These are phyloP conservation scores for Lycocorax pyrrhopterus DNA, from an alignment of 2,113 vertebrate species.

Conservation along the genomic window DNA sequence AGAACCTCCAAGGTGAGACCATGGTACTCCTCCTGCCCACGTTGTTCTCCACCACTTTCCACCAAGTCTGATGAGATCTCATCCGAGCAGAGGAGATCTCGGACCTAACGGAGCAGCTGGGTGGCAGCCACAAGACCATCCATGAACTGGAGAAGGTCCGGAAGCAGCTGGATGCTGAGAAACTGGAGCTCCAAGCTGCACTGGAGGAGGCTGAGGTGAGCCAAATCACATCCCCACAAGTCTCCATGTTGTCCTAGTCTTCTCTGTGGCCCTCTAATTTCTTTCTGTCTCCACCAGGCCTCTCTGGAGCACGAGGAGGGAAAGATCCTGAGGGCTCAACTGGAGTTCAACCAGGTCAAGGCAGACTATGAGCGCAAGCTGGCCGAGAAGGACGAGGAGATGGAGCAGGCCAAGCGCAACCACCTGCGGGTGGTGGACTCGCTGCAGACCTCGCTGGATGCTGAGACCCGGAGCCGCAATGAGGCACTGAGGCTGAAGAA, in stretches of 20 bases:
- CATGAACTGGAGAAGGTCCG: constrained; percentile 87
- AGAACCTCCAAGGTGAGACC: constrained; percentile 74
- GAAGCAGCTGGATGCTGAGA: constrained; percentile 87
- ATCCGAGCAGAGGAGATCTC: constrained; percentile 78
- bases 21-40: rapidly evolving
- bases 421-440: constrained; percentile 86
- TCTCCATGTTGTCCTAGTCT: not conserved
- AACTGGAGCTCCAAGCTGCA: constrained; percentile 82
- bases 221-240: rapidly evolving
- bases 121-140: constrained; percentile 78
- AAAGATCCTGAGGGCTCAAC: constrained; percentile 88
- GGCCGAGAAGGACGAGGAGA: constrained; percentile 87
- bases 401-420: constrained; percentile 90
- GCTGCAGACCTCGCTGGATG: constrained; percentile 86
- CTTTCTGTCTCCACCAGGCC: constrained; percentile 48
- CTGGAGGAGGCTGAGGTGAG: constrained; percentile 88
- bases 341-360: constrained; percentile 89
- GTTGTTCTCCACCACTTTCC: not conserved
- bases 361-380: constrained; percentile 85
- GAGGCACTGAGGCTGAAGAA: constrained; percentile 89
- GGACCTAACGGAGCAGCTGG: constrained; percentile 87
- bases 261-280: not conserved
- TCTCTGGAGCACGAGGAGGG: constrained; percentile 91
- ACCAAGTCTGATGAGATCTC: rapidly evolving
- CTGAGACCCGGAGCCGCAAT: constrained; percentile 87